These are phyloP conservation scores for Harlomillsia oculata DNA, from an alignment of 1,140 invertebrate genomes.

Conservation along the genomic window DNA sequence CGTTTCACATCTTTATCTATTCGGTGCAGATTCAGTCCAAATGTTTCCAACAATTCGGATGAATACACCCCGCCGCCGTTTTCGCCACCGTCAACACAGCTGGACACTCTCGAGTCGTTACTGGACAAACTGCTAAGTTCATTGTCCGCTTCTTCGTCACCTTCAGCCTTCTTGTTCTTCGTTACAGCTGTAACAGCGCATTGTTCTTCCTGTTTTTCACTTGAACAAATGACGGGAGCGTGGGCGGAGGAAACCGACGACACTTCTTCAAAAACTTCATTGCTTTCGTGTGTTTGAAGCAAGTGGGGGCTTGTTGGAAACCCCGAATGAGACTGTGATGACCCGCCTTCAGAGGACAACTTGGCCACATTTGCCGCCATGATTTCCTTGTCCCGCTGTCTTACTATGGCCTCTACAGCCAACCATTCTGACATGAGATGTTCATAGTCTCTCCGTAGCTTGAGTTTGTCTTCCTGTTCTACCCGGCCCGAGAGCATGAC, in stretches of 20 bases:
- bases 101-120: conserved; percentile 68
- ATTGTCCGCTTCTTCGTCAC: conserved; percentile 18
- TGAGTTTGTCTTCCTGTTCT: conserved; percentile 57
- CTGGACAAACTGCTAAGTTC: conserved; percentile 42
- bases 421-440: conserved; percentile 88
- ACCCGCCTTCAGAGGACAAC: conserved; percentile 48
- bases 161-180: conserved; percentile 5
- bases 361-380: conserved; percentile 52
- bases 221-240: conserved; percentile 1
- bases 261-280: conserved; percentile 49
- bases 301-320: conserved; percentile 35
- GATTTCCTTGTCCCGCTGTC: conserved; percentile 66
- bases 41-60: conserved; percentile 70
- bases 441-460: conserved; percentile 66
- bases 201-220: background rate
- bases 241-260: no score
- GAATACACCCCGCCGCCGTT: conserved; percentile 81
- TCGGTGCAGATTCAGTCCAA: conserved; percentile 80
- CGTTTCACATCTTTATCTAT: conserved; percentile 94
- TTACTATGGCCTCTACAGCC: conserved; percentile 81
- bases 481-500: conserved; percentile 66
- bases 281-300: conserved; percentile 44
- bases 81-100: no score
- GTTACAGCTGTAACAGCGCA: conserved; percentile 1
- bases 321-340: conserved; percentile 37